Base-by-base conservation (phyloP, 2,797 vertebrate species). In the Arctocebus calabarensis region DNA sequence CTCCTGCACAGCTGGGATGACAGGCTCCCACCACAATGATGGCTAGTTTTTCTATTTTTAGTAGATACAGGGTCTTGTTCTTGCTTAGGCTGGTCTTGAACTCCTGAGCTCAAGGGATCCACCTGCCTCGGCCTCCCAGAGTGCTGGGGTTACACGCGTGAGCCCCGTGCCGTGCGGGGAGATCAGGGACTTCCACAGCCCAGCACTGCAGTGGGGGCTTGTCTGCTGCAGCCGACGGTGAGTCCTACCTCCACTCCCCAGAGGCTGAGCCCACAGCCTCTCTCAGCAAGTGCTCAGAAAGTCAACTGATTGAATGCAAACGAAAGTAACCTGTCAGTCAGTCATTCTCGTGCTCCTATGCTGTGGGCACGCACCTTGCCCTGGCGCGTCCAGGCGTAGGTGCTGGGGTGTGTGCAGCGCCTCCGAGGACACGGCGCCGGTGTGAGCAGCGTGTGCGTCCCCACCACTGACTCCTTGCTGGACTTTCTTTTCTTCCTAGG, bases 261-360 rank as follows among this genome's bases (percentile, higher is more conserved):
- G 5, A 83, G 43, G 48, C 59, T 40, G 48, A 61, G 34, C 40
- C 71, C 74, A 77, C 83, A 86, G 70, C 48, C 34, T 90, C 43
- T 78, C 66, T 89, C 71, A 84, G 43, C 22, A 87, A 40, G 78
- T 29, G 52, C 61, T 95, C 55, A 34, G 34, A 84, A 90, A 90
- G 79, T 40, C 92, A 74, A 57, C 45, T 40, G 70, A 75, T 74
- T 84, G 68, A 93, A 90, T 16, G 62, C 87, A 73, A 71, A 88
- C 75, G 40, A 89, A 85, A 40, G 19, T 13, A 93, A 81, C 48
- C 92, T 40, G 16, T 11, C 17, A 9, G n/a, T 62, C 62, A 27
- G 43, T 73, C 84, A 88, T 71, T 34, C 23, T n/a, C n/a, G n/a
- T n/a, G n/a, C n/a, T n/a, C n/a, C n/a, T n/a, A n/a, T n/a, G n/a